Percentiles rank a stretch among this genome's conserved stretches.
Conservation (phyloP, 1,140 invertebrate species). For the Leptopilina clavipes region DNA sequence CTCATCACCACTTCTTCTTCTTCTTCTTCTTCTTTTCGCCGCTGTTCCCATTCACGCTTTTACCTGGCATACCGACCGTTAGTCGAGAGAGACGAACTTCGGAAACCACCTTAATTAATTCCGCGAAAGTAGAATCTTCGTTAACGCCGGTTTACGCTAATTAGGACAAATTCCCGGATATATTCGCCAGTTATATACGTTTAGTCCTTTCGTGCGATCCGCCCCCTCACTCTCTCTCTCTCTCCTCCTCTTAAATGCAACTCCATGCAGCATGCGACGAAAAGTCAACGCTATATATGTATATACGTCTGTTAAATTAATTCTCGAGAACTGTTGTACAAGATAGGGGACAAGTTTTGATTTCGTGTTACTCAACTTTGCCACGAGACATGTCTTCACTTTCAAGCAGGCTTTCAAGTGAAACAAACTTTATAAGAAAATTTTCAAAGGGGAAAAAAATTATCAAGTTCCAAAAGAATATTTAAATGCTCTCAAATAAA, state of each 20-base stretch:
- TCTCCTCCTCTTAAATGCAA: slow-evolving; percentile 4
- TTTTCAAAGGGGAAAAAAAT: too few species aligned
- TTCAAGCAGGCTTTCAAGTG: not conserved
- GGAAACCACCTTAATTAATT: slow-evolving; percentile 67
- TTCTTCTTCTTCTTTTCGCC: not conserved
- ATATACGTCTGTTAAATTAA: slow-evolving; percentile 2
- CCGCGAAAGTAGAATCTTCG: slow-evolving; percentile 64
- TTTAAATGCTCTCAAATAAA: too few species aligned
- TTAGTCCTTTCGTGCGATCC: slow-evolving; percentile 18
- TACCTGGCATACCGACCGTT: slow-evolving; percentile 34
- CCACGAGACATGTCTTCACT: not conserved
- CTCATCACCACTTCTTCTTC: not conserved
- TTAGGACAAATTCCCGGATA: slow-evolving; percentile 61
- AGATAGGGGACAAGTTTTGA: slow-evolving; percentile 22
- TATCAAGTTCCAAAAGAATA: too few species aligned
- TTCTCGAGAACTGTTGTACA: not conserved
- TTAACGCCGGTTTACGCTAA: slow-evolving; percentile 65
- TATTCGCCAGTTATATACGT: slow-evolving; percentile 40
- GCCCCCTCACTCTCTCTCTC: too few species aligned
- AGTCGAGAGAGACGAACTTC: slow-evolving; percentile 49
- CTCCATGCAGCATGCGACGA: not conserved
- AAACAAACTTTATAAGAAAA: not conserved
- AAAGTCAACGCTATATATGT: not conserved
- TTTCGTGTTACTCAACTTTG: not conserved
- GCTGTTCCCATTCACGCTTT: slow-evolving; percentile 38